Conservation (phyloP, 1,140 invertebrate genomes). For the Venustaconcha ellipsiformis region DNA sequence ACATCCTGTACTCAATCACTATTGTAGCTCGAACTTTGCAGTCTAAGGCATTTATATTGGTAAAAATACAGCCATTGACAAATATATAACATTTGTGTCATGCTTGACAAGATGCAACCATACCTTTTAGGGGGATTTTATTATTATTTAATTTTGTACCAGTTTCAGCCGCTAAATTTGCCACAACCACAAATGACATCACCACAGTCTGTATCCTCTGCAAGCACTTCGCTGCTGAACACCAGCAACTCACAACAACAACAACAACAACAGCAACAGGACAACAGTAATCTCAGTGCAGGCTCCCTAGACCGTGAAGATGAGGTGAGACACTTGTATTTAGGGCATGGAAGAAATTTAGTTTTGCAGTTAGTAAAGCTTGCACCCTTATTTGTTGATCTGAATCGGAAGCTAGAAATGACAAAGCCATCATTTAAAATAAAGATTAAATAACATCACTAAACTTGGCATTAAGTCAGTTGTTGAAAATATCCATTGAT, state of each 20-base stretch:
- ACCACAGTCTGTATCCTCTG: neutral
- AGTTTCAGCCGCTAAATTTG: slow-evolving; percentile 50
- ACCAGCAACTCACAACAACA: no score
- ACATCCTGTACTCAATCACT: no score
- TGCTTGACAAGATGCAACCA: slow-evolving; percentile 1
- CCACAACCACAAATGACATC: slow-evolving; percentile 7
- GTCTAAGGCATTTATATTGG: no score
- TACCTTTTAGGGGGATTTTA: neutral
- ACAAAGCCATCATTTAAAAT: neutral
- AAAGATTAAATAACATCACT: neutral
- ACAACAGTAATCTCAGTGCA: slow-evolving; percentile 49
- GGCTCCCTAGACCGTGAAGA: slow-evolving; percentile 42
- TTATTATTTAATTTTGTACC: slow-evolving; percentile 8
- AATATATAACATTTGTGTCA: neutral
- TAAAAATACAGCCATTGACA: neutral
- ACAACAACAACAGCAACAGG: no score
- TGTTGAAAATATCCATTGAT: no score
- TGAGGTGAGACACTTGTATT: slow-evolving; percentile 22
- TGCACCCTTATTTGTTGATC: neutral
- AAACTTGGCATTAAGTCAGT: no score
- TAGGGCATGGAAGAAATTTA: neutral
- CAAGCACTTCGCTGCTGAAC: no score
- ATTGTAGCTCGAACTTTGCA: no score
- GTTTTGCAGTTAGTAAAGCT: neutral
- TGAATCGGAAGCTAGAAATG: neutral